Conservation (phyloP, 2,113 vertebrate species). For the Salminus brasiliensis region DNA sequence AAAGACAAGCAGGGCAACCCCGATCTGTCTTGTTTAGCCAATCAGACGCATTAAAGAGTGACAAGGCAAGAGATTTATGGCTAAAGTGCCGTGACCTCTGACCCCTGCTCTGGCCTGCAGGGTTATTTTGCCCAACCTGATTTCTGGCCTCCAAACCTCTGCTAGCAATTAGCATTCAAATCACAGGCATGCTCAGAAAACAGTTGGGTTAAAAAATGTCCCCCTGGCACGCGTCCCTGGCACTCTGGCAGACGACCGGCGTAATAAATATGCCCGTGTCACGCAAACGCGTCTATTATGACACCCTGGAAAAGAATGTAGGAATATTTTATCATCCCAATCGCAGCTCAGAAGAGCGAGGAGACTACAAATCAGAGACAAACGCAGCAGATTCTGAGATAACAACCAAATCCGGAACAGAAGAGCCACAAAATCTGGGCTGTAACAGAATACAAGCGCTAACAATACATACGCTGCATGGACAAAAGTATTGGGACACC, state of each 20-base stretch:
- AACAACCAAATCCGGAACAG: too few relatives aligned
- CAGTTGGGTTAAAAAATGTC: not conserved
- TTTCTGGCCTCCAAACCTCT: slow-evolving; percentile 28
- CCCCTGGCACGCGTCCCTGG: not conserved
- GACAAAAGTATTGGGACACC: too few relatives aligned
- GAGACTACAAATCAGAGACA: too few relatives aligned
- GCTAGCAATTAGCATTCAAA: slow-evolving; percentile 52
- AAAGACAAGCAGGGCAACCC: slow-evolving; percentile 46
- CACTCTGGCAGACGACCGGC: not conserved
- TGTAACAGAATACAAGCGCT: too few relatives aligned
- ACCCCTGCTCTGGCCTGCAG: slow-evolving; percentile 57
- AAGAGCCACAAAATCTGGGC: too few relatives aligned
- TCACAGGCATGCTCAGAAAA: slow-evolving; percentile 16
- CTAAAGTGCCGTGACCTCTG: slow-evolving; percentile 61
- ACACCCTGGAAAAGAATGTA: too few relatives aligned
- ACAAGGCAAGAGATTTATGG: slow-evolving; percentile 66
- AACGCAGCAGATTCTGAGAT: too few relatives aligned
- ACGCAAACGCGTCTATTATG: not conserved
- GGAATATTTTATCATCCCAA: too few relatives aligned
- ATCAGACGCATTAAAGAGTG: slow-evolving; percentile 57
- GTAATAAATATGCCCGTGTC: not conserved
- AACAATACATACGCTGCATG: too few relatives aligned
- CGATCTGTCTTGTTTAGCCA: slow-evolving; percentile 69
- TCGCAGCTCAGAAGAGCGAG: too few relatives aligned
- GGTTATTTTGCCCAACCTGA: slow-evolving; percentile 41